Evolutionary conservation across 2,113 vertebrate species (phyloP).

Genomic region (Anguilla rostrata): DNA sequence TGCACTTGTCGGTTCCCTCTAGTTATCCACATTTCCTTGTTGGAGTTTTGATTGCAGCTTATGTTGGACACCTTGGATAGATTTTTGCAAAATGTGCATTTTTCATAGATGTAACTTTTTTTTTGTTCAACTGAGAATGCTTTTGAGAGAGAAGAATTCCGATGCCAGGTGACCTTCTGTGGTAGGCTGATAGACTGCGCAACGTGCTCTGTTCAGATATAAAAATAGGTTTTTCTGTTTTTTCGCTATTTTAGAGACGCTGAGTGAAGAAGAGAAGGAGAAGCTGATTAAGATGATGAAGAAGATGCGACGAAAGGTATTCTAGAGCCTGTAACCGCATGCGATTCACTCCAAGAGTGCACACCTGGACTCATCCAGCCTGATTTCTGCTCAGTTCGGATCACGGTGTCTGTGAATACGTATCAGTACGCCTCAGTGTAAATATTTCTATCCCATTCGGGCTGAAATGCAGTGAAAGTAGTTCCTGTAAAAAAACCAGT

Average conservation of each 20-base stretch:
- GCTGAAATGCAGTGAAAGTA: too few relatives aligned
- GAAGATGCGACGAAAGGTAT: conserved; percentile 89
- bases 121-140: too few relatives aligned
- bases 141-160: too few relatives aligned
- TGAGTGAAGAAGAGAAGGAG: conserved; percentile 86
- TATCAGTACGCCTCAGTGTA: too few relatives aligned
- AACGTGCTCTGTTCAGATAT: not conserved
- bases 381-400: not conserved
- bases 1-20: not conserved
- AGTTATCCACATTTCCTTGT: too few relatives aligned
- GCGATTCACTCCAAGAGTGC: not conserved
- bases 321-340: not conserved
- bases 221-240: not conserved
- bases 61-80: too few relatives aligned
- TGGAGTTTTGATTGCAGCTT: too few relatives aligned
- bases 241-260: conserved; percentile 68
- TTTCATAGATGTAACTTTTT: too few relatives aligned
- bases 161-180: too few relatives aligned
- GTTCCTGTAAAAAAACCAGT: too few relatives aligned
- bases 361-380: not conserved
- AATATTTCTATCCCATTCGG: too few relatives aligned
- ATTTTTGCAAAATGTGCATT: too few relatives aligned
- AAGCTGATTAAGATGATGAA: conserved; percentile 90
- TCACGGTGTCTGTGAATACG: not conserved
- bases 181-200: not conserved